Conservation (phyloP, 1,140 invertebrate genomes). For the Drosophila malerkotliana region DNA sequence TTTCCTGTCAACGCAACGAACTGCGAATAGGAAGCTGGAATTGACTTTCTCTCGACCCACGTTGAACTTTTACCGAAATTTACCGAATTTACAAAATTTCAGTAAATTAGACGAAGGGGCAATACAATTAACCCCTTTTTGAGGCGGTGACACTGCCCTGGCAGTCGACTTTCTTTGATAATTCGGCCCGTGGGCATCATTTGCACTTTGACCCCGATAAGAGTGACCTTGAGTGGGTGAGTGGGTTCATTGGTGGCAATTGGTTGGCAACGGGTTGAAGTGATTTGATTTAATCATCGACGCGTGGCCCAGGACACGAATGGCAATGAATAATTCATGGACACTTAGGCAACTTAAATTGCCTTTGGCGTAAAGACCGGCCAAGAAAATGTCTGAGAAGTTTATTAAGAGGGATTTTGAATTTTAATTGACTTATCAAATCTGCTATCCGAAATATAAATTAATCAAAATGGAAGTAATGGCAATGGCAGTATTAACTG, state of each 20-base stretch:
- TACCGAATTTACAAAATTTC: slow-evolving; percentile 5
- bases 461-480: not conserved
- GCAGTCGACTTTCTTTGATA: slow-evolving; percentile 23
- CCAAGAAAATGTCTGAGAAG: slow-evolving; percentile 13
- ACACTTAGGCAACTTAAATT: slow-evolving; percentile 33
- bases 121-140: slow-evolving; percentile 47
- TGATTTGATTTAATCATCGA: slow-evolving; percentile 72
- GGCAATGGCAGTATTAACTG: not conserved
- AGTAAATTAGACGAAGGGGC: slow-evolving; percentile 33
- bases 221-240: slow-evolving; percentile 8
- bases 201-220: slow-evolving; percentile 37
- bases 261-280: slow-evolving; percentile 22
- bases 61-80: slow-evolving; percentile 10
- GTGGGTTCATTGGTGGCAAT: slow-evolving; percentile 2
- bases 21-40: slow-evolving; percentile 49
- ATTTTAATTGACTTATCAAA: slow-evolving; percentile 42
- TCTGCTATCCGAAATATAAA: slow-evolving; percentile 25
- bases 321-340: slow-evolving; percentile 66
- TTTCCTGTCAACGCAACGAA: slow-evolving; percentile 64
- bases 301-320: slow-evolving; percentile 46
- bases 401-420: slow-evolving; percentile 42
- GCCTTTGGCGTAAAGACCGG: not conserved
- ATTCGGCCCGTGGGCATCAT: slow-evolving; percentile 24
- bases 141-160: slow-evolving; percentile 22
- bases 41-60: slow-evolving; percentile 33